These are phyloP conservation scores for Hydrotaea diabolus DNA, from an alignment of 2,888 invertebrate genomes.

Conservation along the genomic window DNA sequence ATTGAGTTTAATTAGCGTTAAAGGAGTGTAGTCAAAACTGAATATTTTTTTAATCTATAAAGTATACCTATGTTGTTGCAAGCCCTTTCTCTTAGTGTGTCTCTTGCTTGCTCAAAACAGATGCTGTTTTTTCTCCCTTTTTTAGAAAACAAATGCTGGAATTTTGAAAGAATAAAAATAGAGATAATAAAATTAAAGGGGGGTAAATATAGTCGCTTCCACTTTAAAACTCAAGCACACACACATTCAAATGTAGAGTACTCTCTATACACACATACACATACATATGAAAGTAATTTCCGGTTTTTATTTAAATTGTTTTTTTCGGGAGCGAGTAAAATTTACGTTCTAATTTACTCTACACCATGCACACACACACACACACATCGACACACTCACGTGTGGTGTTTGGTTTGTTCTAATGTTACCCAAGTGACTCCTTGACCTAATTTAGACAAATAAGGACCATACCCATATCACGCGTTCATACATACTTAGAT, in stretches of 20 bases:
- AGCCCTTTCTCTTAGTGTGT: too few species aligned
- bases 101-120: too few species aligned
- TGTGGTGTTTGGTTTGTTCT: neutral
- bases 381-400: neutral
- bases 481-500: neutral
- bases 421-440: conserved; percentile 54
- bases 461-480: neutral
- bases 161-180: conserved; percentile 10
- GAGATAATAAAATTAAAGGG: conserved; percentile 3
- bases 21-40: too few species aligned
- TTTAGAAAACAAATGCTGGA: too few species aligned
- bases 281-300: conserved; percentile 6
- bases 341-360: conserved; percentile 20
- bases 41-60: too few species aligned
- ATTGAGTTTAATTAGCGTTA: too few species aligned
- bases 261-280: too few species aligned
- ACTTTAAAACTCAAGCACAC: neutral
- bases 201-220: neutral
- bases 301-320: conserved; percentile 11
- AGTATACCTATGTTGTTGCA: too few species aligned
- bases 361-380: neutral
- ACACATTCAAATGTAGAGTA: too few species aligned
- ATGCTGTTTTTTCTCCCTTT: too few species aligned
- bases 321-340: neutral
- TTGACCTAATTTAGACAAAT: conserved; percentile 54